Percentiles rank a stretch among this genome's conserved stretches.
Conservation (phyloP, 2,797 vertebrate species). For the Poecilia velifera region DNA sequence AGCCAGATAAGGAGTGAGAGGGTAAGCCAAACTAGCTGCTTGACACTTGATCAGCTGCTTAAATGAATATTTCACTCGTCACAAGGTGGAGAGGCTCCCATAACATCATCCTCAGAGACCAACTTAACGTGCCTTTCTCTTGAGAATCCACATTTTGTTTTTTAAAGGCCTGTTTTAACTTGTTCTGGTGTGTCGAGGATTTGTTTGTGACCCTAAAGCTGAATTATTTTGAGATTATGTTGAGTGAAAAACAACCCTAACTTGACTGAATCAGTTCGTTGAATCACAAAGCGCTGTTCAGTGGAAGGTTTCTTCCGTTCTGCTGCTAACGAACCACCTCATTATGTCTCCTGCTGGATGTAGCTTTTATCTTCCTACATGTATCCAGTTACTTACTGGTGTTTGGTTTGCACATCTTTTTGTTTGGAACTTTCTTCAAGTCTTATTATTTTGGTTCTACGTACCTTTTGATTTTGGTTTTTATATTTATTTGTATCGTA, state of each 20-base stretch:
- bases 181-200: conserved; percentile 4
- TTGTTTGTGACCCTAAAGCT: conserved; percentile 31
- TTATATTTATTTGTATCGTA: neutral
- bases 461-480: neutral
- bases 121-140: conserved; percentile 14
- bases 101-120: conserved; percentile 20
- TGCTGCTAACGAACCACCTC: neutral
- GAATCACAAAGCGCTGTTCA: conserved; percentile 8
- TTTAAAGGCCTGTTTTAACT: conserved; percentile 2
- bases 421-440: neutral
- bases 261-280: conserved; percentile 29
- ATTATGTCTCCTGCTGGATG: neutral
- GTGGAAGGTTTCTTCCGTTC: neutral
- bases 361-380: conserved; percentile 17
- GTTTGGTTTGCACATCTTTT: neutral
- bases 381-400: conserved; percentile 26
- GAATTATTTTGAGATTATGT: conserved; percentile 65
- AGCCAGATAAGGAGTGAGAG: conserved; percentile 36
- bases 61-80: conserved; percentile 79
- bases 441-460: neutral
- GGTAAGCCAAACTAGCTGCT: conserved; percentile 31
- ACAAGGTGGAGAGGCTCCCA: conserved; percentile 39
- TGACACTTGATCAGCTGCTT: conserved; percentile 71
- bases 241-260: conserved; percentile 27
- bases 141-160: conserved; percentile 11